Evolutionary conservation across 2,113 vertebrate genomes (phyloP), one percentile per base, ranked within the genome.

Genomic region (Laticauda laticaudata): DNA sequence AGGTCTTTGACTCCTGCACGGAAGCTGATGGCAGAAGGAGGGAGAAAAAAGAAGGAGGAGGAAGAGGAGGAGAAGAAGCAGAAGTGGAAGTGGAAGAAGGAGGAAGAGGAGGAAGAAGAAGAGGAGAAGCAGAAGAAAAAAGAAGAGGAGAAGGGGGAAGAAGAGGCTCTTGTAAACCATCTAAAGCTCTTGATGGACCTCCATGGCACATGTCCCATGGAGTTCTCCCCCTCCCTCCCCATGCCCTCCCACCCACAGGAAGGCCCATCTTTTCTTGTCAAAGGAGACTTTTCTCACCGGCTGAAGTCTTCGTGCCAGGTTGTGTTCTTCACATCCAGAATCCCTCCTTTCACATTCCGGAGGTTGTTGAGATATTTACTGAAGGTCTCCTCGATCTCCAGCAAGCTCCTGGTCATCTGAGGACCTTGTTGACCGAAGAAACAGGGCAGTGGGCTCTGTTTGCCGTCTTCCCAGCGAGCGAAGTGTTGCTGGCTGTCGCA

Each of bases 401-500:
- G 96, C 95, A 98, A 94, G 91, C 95, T 98, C 10, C 94, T 91
- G 55, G 96, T 94, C 93, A 98, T 96, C 96, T 98, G 97, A 18
- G 97, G 96, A 5, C 97, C 98, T 61, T 96, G 96, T 90, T 93
- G 94, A 0, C 98, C 97, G 6, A 95, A 96, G 93, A 99, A 98
- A 97, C 97, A 97, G 5, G 96, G 97, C 92, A 98, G 94, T 0
- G 96, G 97, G 1, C 96, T 96, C 93, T 96, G 97, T 92, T 96
- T 95, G 93, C 97, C 98, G 56, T 98, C 97, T 90, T 97, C 96
- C 95, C 97, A 98, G 86, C 96, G 97, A 59, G 96, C 98, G 94
- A 98, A 99, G 95, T 98, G 98, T 94, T 97, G 96, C 97, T 99
- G 98, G 96, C 98, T 98, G 43, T 98, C 97, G 54, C 99, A 99